Evolutionary conservation across 2,888 invertebrate genomes (phyloP).

Genomic region (Andrena flavipes): DNA sequence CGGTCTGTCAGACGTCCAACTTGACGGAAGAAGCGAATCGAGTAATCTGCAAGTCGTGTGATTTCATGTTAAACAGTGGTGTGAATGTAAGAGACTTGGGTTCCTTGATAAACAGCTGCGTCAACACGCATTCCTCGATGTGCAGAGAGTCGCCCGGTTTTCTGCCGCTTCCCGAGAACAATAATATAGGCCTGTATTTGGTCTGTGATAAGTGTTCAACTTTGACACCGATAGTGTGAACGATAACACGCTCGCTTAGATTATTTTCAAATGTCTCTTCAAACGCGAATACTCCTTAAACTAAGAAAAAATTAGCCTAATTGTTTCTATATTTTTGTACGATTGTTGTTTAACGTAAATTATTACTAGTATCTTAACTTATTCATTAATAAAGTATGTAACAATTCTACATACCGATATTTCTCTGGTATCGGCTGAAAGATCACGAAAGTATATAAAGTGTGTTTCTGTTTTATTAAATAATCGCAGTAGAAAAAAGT

Average conservation of each 20-base stretch:
- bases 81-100: conserved; percentile 72
- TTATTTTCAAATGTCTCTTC: not conserved
- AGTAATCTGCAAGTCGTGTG: conserved; percentile 78
- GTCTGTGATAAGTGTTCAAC: conserved; percentile 77
- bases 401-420: not conserved
- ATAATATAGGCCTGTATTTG: conserved; percentile 74
- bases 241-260: not conserved
- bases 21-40: conserved; percentile 66
- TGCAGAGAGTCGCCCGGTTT: conserved; percentile 77
- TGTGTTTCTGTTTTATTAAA: not conserved
- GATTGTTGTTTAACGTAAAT: not conserved
- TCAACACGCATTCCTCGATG: conserved; percentile 73
- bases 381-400: conserved; percentile 5
- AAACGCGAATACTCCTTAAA: not conserved
- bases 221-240: conserved; percentile 69
- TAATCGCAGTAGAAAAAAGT: conserved; percentile 1
- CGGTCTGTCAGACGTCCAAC: conserved; percentile 80
- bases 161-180: conserved; percentile 74
- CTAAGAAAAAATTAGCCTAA: not conserved
- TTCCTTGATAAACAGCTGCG: conserved; percentile 70
- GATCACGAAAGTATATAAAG: not conserved
- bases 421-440: not conserved
- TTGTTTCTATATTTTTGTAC: conserved; percentile 4
- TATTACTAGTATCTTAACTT: not conserved
- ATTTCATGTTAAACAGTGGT: conserved; percentile 72